Percentiles rank a stretch among this genome's conserved stretches.
phyloP scores from a whole-genome alignment of 1,140 invertebrate species.

The Formica selysi region DNA sequence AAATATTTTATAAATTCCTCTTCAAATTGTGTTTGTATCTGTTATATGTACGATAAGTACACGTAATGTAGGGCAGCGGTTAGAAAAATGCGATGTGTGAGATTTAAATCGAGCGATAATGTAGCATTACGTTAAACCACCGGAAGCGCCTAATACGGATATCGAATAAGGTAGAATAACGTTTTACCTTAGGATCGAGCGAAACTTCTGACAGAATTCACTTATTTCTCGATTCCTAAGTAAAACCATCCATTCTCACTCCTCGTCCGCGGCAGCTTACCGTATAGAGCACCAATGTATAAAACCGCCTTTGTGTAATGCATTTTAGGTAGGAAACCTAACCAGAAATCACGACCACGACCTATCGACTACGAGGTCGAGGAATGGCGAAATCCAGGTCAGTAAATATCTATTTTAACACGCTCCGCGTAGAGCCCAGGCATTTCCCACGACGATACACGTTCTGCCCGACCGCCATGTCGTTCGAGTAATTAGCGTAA shows the following conservation, averaged over 20 bases:
- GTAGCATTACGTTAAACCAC: constrained; percentile 1
- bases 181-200: constrained; percentile 27
- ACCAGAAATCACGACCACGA: constrained; percentile 81
- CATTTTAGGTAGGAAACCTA: constrained; percentile 81
- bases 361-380: constrained; percentile 88
- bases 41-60: constrained; percentile 9
- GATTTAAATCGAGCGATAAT: constrained; percentile 33
- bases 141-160: constrained; percentile 12
- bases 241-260: constrained; percentile 47
- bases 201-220: constrained; percentile 32
- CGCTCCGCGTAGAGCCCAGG: constrained; percentile 49
- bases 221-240: constrained; percentile 46
- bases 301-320: constrained; percentile 74
- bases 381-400: constrained; percentile 88
- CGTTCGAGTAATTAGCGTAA: constrained; percentile 78
- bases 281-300: constrained; percentile 51
- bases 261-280: constrained; percentile 24
- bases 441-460: constrained; percentile 74
- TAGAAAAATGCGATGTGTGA: constrained; percentile 2
- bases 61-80: constrained; percentile 1
- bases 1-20: constrained; percentile 16
- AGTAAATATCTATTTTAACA: constrained; percentile 80
- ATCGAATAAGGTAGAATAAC: constrained; percentile 62
- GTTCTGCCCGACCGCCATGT: constrained; percentile 57
- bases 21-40: constrained; percentile 15